phyloP scores from a whole-genome alignment of 2,888 invertebrate species.

The Muscina levida region DNA sequence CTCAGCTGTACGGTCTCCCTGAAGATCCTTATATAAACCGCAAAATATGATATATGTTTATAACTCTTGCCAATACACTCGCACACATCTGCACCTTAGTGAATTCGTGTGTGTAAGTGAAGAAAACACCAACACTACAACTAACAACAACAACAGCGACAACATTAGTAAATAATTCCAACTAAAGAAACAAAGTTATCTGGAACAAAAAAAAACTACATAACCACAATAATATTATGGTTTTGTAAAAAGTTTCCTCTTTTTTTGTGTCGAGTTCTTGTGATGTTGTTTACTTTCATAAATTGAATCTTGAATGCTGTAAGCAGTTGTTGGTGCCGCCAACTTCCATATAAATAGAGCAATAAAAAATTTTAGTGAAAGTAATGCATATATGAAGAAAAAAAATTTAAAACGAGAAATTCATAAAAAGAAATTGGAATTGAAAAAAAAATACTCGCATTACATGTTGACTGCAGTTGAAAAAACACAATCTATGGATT shows the following conservation, averaged over 20 bases:
- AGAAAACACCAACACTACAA: conserved; percentile 3
- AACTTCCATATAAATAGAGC: neutral
- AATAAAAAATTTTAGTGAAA: neutral
- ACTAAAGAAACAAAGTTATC: conserved; percentile 22
- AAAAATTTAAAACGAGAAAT: neutral
- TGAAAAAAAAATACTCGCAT: neutral
- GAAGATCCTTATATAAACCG: conserved; percentile 41
- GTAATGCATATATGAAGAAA: neutral
- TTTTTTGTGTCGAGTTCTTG: conserved; percentile 1
- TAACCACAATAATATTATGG: conserved; percentile 46
- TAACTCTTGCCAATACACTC: neutral
- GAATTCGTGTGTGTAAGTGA: neutral
- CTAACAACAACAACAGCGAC: conserved; percentile 10
- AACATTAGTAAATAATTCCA: neutral
- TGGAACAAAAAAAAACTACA: conserved; percentile 15
- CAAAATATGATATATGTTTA: conserved; percentile 25
- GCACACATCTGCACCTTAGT: neutral
- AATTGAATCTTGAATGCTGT: conserved; percentile 12
- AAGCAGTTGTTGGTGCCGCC: too few species aligned
- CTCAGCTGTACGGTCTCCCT: neutral
- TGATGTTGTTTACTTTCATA: conserved; percentile 8
- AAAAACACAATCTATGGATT: neutral
- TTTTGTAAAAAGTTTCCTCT: conserved; percentile 22
- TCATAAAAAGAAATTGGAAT: neutral
- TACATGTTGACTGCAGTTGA: too few species aligned